phyloP scores from a whole-genome alignment of 2,797 vertebrate genomes.

The Sebastes cheni region DNA sequence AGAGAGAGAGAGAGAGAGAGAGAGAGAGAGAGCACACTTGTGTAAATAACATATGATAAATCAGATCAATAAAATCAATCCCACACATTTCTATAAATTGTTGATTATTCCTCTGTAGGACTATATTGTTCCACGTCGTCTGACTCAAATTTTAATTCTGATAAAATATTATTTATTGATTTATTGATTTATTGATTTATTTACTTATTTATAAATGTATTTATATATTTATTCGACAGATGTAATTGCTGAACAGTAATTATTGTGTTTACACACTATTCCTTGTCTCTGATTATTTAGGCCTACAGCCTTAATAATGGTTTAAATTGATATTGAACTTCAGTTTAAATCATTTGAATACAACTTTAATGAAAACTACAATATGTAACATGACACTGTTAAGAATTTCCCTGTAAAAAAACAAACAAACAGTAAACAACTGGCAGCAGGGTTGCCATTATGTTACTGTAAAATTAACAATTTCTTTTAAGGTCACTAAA shows the following conservation, averaged over 20 bases:
- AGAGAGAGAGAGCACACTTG: too few species aligned
- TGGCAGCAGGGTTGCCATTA: too few species aligned
- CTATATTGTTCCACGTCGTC: background rate
- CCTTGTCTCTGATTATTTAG: background rate
- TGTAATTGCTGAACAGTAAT: background rate
- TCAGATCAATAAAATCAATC: background rate
- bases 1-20: too few species aligned
- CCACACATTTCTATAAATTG: background rate
- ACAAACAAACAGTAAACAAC: too few species aligned
- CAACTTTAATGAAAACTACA: background rate
- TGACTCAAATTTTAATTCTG: background rate
- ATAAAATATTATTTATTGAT: background rate
- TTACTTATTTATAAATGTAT: background rate
- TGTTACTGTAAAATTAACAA: too few species aligned
- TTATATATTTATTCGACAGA: background rate
- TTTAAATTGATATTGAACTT: background rate
- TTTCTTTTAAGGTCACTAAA: too few species aligned
- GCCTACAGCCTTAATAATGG: background rate
- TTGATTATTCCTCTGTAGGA: background rate
- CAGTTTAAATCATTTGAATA: background rate
- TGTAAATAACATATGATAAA: background rate
- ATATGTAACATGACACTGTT: background rate
- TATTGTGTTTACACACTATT: background rate
- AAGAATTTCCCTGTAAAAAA: too few species aligned
- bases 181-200: fast-evolving